A percentile compares a stretch with the other conserved stretches of the same genome.
Evolutionary conservation across 2,113 vertebrate genomes (phyloP).

Genomic region (Micronisus gabar): DNA sequence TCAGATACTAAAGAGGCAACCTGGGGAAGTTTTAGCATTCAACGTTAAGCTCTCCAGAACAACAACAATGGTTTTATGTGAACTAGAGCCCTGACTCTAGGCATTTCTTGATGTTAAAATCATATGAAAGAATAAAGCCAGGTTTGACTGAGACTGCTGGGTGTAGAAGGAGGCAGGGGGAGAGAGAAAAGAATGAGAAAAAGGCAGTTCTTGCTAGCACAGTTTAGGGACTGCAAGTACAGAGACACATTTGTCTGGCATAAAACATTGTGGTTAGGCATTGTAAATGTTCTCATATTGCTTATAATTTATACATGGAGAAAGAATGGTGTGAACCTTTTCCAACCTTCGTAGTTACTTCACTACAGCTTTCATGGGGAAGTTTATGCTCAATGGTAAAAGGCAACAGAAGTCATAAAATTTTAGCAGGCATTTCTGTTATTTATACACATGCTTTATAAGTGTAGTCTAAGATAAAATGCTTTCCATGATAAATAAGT

Average conservation of each 20-base stretch:
- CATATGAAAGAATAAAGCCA: background rate
- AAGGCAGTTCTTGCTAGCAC: conserved; percentile 1
- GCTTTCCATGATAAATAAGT: background rate
- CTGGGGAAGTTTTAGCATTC: conserved; percentile 1
- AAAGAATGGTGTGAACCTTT: conserved; percentile 48
- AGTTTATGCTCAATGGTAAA: conserved; percentile 21
- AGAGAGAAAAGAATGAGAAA: background rate
- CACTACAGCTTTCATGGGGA: conserved; percentile 2
- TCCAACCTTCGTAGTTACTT: conserved; percentile 17
- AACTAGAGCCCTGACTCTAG: background rate
- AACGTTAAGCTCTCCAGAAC: background rate
- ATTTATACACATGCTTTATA: background rate
- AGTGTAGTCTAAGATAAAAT: conserved; percentile 19
- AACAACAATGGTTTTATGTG: background rate
- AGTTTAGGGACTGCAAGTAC: conserved; percentile 46
- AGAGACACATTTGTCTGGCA: conserved; percentile 46
- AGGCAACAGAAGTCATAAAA: conserved; percentile 24
- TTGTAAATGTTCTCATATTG: conserved; percentile 63
- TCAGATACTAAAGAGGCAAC: conserved; percentile 7
- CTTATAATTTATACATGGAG: conserved; percentile 47
- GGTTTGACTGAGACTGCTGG: background rate
- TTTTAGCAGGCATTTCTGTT: conserved; percentile 27
- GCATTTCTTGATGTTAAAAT: background rate
- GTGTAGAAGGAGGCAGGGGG: background rate
- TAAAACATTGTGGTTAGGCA: conserved; percentile 45